Base-by-base conservation (phyloP, 2,797 vertebrate species). In the Hoplostethus atlanticus region DNA sequence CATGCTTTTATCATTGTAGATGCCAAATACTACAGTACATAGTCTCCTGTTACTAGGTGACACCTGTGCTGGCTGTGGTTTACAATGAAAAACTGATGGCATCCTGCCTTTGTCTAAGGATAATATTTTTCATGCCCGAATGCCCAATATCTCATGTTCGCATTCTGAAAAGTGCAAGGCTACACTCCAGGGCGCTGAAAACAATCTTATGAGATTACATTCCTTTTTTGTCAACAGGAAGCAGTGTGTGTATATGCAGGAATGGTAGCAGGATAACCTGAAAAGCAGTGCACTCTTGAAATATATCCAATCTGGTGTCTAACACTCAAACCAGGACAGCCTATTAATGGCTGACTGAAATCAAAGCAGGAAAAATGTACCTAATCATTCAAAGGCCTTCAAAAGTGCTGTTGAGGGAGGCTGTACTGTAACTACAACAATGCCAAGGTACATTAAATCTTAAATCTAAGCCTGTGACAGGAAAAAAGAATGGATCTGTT, bases 171-270 rank as follows among this genome's bases (percentile, higher is more conserved):
- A 42, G 34, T 61, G 38, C 12, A 61, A 46, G 15, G 7, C 58
- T 44, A 61, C 44, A 28, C 38, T 42, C 10, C 15, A 28, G 16
- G 58, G 51, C 38, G 55, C 58, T 71, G 28, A 40, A 64, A 79
- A 55, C 25, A 55, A 10, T 63, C 71, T 68, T 28, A 38, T 57
- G 7, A 40, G 48, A 61, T 75, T 42, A 40, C 36, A 50, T 73
- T 58, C 9, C 48, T 65, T 66, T 68, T 71, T 46, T 34, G 57
- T 68, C 50, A 64, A 51, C 59, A 74, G 68, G 65, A 83, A 36
- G 48, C 34, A 36, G 31, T n/a, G 17, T 58, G 46, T 36, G 52
- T 55, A n/a, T 11, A 31, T n/a, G 48, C 51, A 30, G n/a, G 51
- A 46, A 54, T 57, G 52, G 38, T 21, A 61, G 38, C 66, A 34